Evolutionary conservation across 2,797 vertebrate species (phyloP).

Genomic region (Amblyraja radiata): DNA sequence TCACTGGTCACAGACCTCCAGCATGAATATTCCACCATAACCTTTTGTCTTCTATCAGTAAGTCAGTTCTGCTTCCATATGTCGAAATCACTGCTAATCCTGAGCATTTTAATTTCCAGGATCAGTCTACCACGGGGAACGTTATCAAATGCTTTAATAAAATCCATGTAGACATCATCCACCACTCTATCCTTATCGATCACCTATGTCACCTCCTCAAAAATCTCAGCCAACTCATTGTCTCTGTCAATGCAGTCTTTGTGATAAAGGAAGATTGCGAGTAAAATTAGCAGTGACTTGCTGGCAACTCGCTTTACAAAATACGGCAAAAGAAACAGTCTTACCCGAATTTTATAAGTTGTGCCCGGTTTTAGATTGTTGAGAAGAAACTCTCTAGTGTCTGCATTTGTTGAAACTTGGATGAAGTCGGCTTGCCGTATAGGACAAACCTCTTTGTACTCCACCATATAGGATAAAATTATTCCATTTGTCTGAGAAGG

Average conservation of each 20-base stretch:
- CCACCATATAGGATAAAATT: slow-evolving; percentile 74
- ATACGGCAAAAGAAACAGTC: neutral
- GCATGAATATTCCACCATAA: too few relatives aligned
- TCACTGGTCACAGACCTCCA: too few relatives aligned
- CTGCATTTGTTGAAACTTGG: slow-evolving; percentile 63
- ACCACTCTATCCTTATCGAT: too few relatives aligned
- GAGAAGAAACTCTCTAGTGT: slow-evolving; percentile 77
- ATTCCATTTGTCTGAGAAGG: slow-evolving; percentile 60
- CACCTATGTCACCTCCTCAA: too few relatives aligned
- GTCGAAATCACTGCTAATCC: too few relatives aligned
- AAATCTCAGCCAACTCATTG: too few relatives aligned
- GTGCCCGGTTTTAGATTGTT: slow-evolving; percentile 85
- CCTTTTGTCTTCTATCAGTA: too few relatives aligned
- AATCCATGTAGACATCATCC: too few relatives aligned
- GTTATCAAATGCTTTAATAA: too few relatives aligned
- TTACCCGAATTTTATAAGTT: slow-evolving; percentile 87
- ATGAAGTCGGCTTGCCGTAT: slow-evolving; percentile 74
- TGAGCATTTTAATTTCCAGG: too few relatives aligned
- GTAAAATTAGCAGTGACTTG: neutral
- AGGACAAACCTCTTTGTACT: slow-evolving; percentile 90
- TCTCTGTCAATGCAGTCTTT: neutral
- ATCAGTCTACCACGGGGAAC: neutral
- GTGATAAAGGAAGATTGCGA: neutral
- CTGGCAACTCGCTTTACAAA: neutral
- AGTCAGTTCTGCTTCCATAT: too few relatives aligned